phyloP scores from a whole-genome alignment of 1,140 invertebrate genomes.

The Lepidotrigona ventralis region DNA sequence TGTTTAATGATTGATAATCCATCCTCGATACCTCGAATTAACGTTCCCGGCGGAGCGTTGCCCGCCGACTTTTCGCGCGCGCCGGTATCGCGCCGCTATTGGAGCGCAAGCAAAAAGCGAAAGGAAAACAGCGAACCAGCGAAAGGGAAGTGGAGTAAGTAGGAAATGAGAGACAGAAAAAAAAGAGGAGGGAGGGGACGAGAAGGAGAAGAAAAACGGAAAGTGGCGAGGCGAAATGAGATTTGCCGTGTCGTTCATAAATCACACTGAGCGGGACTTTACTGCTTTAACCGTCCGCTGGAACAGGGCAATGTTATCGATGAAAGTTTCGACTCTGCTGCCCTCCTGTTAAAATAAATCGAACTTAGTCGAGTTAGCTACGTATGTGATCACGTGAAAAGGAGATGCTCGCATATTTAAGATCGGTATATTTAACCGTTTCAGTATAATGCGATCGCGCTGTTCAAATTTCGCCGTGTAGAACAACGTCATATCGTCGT shows the following conservation, averaged over 20 bases:
- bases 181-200: not conserved
- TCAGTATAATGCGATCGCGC: too few species aligned
- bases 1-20: constrained; percentile 51
- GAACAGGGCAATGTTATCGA: constrained; percentile 56
- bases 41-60: not conserved
- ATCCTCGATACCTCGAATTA: constrained; percentile 16
- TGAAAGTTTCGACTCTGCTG: constrained; percentile 52
- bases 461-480: too few species aligned
- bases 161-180: not conserved
- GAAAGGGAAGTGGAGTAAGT: not conserved
- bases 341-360: constrained; percentile 58
- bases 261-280: constrained; percentile 56
- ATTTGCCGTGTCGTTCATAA: constrained; percentile 55
- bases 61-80: not conserved
- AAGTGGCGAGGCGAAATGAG: constrained; percentile 38
- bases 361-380: constrained; percentile 45
- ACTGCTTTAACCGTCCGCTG: constrained; percentile 59
- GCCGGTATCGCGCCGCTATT: not conserved
- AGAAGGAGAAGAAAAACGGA: not conserved
- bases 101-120: not conserved
- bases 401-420: too few species aligned
- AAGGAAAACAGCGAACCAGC: constrained; percentile 5
- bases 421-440: not conserved
- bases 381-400: constrained; percentile 33
- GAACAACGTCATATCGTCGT: too few species aligned